These are phyloP conservation scores for Dermolepida albohirtum DNA, from an alignment of 2,888 invertebrate species.

Conservation along the genomic window DNA sequence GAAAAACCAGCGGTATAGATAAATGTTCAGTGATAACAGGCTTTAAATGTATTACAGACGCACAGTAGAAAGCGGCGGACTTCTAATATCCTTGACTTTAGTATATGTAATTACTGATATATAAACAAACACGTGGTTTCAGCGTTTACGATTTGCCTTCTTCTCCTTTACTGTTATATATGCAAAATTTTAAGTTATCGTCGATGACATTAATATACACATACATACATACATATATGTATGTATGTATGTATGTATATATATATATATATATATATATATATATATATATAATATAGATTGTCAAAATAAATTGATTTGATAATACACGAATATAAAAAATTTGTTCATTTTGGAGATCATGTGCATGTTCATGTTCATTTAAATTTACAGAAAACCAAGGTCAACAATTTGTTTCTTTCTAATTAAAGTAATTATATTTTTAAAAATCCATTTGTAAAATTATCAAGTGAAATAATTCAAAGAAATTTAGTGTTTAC, in stretches of 20 bases:
- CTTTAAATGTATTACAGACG: slow-evolving; percentile 32
- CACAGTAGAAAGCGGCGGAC: slow-evolving; percentile 53
- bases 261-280: no score
- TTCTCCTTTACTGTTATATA: slow-evolving; percentile 8
- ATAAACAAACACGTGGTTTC: slow-evolving; percentile 55
- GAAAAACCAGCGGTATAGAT: slow-evolving; percentile 40
- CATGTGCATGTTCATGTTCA: neutral
- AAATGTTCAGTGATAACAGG: slow-evolving; percentile 46
- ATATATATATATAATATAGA: no score
- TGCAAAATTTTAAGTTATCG: neutral
- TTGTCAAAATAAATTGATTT: no score
- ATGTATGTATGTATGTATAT: no score
- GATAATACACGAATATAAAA: no score
- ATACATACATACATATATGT: no score
- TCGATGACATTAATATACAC: no score
- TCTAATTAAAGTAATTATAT: slow-evolving; percentile 10
- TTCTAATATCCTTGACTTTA: slow-evolving; percentile 60
- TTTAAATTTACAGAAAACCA: slow-evolving; percentile 23
- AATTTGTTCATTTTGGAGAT: no score
- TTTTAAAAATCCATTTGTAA: slow-evolving; percentile 8
- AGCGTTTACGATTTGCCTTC: slow-evolving; percentile 6
- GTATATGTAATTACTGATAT: slow-evolving; percentile 53
- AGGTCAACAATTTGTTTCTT: slow-evolving; percentile 24
- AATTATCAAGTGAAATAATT: neutral
- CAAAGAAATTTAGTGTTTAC: neutral